These are phyloP conservation scores for Tanytarsus gracilentus DNA, from an alignment of 2,888 invertebrate genomes.

Conservation along the genomic window DNA sequence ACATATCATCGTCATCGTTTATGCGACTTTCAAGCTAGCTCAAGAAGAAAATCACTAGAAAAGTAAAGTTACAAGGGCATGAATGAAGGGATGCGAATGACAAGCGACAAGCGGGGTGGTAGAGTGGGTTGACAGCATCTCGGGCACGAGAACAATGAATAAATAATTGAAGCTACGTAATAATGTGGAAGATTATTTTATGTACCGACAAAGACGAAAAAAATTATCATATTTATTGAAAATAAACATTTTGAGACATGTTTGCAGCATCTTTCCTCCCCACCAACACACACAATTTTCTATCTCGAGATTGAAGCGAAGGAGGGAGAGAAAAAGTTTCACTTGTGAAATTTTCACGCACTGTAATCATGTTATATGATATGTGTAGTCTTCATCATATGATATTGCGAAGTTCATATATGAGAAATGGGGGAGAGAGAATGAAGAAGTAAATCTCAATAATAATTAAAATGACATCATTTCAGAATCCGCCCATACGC, in stretches of 20 bases:
- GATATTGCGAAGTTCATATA: not conserved
- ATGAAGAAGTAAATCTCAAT: slow-evolving; percentile 19
- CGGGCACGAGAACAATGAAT: slow-evolving; percentile 17
- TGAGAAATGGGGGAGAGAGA: not conserved
- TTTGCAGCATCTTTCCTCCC: not conserved
- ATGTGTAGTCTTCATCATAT: slow-evolving; percentile 6
- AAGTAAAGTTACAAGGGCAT: not conserved
- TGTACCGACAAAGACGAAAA: not conserved
- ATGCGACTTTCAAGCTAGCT: not conserved
- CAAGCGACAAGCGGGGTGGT: not conserved
- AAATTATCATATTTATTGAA: slow-evolving; percentile 29
- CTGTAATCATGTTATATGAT: slow-evolving; percentile 1
- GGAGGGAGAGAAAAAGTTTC: too few species aligned
- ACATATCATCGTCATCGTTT: slow-evolving; percentile 1
- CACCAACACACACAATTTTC: slow-evolving; percentile 6
- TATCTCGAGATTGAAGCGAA: not conserved
- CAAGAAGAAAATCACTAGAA: not conserved
- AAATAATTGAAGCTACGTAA: slow-evolving; percentile 28
- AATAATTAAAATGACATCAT: slow-evolving; percentile 26
- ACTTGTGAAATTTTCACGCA: slow-evolving; percentile 6
- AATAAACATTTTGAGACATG: slow-evolving; percentile 18
- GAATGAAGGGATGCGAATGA: not conserved
- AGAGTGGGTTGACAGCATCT: not conserved
- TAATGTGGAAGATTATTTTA: slow-evolving; percentile 26
- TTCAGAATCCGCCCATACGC: not conserved